Evolutionary conservation across 2,113 vertebrate species (phyloP).

Genomic region (Mola mola): DNA sequence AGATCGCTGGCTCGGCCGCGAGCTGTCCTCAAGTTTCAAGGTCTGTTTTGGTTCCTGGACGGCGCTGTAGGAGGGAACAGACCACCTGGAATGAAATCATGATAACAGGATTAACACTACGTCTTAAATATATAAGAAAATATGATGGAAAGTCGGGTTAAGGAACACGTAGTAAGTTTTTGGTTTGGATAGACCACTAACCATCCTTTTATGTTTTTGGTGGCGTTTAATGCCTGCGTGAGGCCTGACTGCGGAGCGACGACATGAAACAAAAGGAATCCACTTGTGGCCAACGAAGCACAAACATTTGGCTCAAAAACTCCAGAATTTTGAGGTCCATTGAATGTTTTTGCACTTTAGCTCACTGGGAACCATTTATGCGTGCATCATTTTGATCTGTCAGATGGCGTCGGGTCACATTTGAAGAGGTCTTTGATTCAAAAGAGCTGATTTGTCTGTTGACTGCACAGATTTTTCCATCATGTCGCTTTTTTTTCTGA

Average conservation of each 20-base stretch:
- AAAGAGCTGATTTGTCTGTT: too few relatives aligned
- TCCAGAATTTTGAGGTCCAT: not conserved
- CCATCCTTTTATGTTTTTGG: not conserved
- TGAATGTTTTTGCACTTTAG: not conserved
- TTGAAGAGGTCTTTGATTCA: too few relatives aligned
- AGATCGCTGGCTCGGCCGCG: constrained; percentile 31
- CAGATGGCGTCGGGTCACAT: too few relatives aligned
- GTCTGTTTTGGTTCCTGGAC: constrained; percentile 44
- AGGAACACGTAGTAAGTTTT: not conserved
- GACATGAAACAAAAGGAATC: not conserved
- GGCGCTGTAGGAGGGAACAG: constrained; percentile 3
- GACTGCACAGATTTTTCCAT: too few relatives aligned
- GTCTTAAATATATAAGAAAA: not conserved
- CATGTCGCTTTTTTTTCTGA: too few relatives aligned
- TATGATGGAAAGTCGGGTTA: not conserved
- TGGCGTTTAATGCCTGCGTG: not conserved
- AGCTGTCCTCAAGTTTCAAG: constrained; percentile 41
- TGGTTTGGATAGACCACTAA: not conserved
- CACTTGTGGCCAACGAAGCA: too few relatives aligned
- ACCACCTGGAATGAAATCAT: constrained; percentile 25
- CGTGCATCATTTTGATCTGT: too few relatives aligned
- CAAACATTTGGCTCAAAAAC: not conserved
- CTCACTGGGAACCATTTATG: too few relatives aligned
- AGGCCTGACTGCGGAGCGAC: not conserved
- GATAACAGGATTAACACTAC: constrained; percentile 14